Evolutionary conservation across 2,888 invertebrate genomes (phyloP).

Genomic region (Elgonia sp.): DNA sequence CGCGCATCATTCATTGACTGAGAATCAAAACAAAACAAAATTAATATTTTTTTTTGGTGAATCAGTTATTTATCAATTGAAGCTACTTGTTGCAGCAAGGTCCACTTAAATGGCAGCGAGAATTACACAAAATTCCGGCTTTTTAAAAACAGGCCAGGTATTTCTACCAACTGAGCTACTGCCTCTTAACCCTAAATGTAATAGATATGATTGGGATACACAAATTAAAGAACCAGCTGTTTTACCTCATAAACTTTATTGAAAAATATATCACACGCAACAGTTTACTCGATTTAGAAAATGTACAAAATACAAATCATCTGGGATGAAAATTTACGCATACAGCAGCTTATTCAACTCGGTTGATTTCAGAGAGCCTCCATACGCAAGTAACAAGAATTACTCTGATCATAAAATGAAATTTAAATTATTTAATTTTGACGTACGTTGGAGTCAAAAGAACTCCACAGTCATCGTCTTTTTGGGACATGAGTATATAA

Average conservation of each 20-base stretch:
- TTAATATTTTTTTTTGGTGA: no score
- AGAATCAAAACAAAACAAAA: no score
- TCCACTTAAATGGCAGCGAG: no score
- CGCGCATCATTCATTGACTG: no score
- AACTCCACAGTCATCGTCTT: constrained; percentile 97
- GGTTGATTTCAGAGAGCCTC: constrained; percentile 46
- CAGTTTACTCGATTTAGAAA: constrained; percentile 5
- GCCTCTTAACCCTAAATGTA: no score
- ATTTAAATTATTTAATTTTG: constrained; percentile 75
- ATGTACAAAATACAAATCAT: constrained; percentile 44
- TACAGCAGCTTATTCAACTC: constrained; percentile 5
- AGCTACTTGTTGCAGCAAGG: no score
- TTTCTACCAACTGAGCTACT: no score
- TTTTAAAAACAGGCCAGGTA: no score
- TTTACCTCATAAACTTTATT: constrained; percentile 42
- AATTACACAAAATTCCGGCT: no score
- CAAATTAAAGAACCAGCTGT: no score
- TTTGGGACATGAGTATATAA: constrained; percentile 96
- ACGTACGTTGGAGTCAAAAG: constrained; percentile 94
- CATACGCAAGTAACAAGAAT: not conserved
- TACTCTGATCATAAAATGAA: not conserved
- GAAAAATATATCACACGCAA: constrained; percentile 39
- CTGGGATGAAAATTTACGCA: not conserved
- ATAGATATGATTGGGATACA: no score
- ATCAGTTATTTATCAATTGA: no score